Conservation (phyloP, 2,797 vertebrate genomes). For the Numenius phaeopus region DNA sequence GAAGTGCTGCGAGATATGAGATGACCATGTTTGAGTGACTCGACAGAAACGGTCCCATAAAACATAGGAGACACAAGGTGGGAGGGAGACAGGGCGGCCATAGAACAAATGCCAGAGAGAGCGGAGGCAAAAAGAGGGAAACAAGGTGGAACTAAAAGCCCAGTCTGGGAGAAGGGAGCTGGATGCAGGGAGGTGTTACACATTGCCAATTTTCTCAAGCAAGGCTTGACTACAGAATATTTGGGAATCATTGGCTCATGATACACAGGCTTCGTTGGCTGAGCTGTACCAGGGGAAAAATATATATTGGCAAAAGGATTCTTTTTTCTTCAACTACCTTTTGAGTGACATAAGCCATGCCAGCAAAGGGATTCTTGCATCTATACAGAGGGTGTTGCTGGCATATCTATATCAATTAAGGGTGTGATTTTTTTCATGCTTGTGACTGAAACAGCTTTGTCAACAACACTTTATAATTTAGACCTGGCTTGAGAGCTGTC, state of each 20-base stretch:
- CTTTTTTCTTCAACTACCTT: conserved; percentile 27
- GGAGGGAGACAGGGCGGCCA: accelerated
- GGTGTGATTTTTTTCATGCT: conserved; percentile 62
- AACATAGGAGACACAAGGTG: background rate
- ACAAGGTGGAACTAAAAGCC: background rate
- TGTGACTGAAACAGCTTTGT: conserved; percentile 58
- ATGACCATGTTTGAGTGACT: background rate
- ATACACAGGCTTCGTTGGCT: background rate
- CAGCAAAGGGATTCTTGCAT: conserved; percentile 46
- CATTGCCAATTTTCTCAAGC: background rate
- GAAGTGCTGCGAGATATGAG: background rate
- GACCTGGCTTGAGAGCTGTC: conserved; percentile 64
- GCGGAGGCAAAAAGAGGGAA: background rate
- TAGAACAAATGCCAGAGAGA: background rate
- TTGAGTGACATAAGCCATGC: conserved; percentile 43
- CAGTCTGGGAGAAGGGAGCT: background rate
- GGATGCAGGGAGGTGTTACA: background rate
- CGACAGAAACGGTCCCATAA: background rate
- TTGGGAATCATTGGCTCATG: background rate
- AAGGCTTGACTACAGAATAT: background rate
- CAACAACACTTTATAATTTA: conserved; percentile 68
- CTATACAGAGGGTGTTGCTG: conserved; percentile 55
- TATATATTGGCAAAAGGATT: background rate
- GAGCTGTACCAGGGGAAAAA: background rate
- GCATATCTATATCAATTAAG: conserved; percentile 63